These are phyloP conservation scores for Limonius californicus DNA, from an alignment of 1,140 invertebrate species.

Conservation along the genomic window DNA sequence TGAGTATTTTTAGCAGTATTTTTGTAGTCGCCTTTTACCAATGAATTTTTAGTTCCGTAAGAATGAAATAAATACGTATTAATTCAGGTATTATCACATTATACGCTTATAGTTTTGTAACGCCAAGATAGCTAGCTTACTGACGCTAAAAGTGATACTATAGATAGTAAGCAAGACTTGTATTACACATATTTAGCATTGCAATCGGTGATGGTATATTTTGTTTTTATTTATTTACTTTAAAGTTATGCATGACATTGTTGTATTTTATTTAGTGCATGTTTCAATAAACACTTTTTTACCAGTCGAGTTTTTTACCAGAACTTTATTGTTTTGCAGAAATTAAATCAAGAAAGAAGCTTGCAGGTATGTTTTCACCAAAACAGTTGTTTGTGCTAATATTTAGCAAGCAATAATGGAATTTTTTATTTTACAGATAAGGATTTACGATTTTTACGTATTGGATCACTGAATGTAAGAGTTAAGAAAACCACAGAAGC, in stretches of 20 bases:
- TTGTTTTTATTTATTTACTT: too few relatives aligned
- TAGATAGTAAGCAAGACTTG: too few relatives aligned
- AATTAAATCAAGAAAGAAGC: constrained; percentile 69
- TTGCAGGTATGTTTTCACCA: constrained; percentile 54
- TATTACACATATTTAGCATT: too few relatives aligned
- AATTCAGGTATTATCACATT: too few relatives aligned
- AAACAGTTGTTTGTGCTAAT: background rate
- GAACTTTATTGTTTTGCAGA: constrained; percentile 58
- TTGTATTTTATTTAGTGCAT: background rate
- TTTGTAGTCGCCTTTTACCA: background rate
- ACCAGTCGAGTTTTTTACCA: background rate
- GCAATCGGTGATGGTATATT: too few relatives aligned
- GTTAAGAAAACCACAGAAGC: constrained; percentile 88
- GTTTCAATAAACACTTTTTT: background rate
- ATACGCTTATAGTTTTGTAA: too few relatives aligned
- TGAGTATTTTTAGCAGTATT: background rate
- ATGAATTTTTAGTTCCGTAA: background rate
- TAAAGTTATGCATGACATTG: background rate
- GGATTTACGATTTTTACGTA: constrained; percentile 81
- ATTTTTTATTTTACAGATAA: constrained; percentile 70
- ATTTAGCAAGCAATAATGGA: too few relatives aligned
- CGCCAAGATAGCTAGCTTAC: too few relatives aligned
- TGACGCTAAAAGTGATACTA: too few relatives aligned
- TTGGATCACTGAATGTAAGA: constrained; percentile 86
- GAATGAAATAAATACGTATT: background rate